Percentiles rank a stretch among this genome's conserved stretches.
Evolutionary conservation across 2,113 vertebrate genomes (phyloP).

Genomic region (Bos javanicus): DNA sequence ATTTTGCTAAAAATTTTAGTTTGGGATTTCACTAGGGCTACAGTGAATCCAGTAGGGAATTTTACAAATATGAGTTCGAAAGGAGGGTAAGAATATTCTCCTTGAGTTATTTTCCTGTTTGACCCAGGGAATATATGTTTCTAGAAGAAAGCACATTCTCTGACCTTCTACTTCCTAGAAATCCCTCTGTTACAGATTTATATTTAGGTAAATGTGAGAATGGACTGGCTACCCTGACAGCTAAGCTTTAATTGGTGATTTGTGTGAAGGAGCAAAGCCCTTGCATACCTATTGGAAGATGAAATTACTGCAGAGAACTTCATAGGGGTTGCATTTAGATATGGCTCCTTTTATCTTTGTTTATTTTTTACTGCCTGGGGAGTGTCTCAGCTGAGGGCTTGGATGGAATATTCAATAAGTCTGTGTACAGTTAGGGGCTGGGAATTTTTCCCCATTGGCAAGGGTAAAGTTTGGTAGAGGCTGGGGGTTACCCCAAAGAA

Average conservation of each 20-base stretch:
- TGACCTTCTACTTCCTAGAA: neutral
- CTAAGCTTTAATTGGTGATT: neutral
- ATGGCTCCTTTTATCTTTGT: neutral
- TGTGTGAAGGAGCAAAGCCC: neutral
- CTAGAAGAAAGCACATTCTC: neutral
- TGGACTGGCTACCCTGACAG: neutral
- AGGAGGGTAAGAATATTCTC: neutral
- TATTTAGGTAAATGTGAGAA: neutral
- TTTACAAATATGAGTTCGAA: neutral
- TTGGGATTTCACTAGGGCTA: neutral
- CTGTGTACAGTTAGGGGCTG: neutral
- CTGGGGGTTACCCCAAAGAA: neutral
- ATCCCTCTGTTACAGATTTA: neutral
- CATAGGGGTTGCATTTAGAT: neutral
- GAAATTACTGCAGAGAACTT: neutral
- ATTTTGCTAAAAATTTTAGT: neutral
- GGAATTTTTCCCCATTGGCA: neutral
- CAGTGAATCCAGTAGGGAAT: neutral
- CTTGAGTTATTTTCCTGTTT: neutral
- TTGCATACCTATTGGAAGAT: neutral
- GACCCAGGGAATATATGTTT: neutral
- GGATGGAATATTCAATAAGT: neutral
- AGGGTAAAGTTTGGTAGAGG: neutral
- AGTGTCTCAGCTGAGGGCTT: neutral
- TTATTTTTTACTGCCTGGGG: neutral